Evolutionary conservation across 2,888 invertebrate species (phyloP).

Genomic region (Spilarctia lutea): DNA sequence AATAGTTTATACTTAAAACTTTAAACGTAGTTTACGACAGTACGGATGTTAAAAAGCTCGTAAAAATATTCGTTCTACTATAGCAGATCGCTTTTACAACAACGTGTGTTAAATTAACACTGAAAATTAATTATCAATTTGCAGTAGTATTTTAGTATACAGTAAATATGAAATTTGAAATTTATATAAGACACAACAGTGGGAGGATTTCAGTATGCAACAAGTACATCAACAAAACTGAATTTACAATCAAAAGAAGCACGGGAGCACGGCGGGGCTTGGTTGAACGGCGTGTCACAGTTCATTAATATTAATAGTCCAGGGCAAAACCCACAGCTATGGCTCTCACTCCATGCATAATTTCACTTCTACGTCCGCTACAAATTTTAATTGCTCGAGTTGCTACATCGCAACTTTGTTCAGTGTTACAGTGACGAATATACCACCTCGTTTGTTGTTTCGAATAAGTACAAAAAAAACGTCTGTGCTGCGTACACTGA

Average conservation of each 20-base stretch:
- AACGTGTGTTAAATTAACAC: slow-evolving; percentile 2
- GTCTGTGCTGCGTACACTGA: slow-evolving; percentile 34
- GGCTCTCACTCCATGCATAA: slow-evolving; percentile 81
- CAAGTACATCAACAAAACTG: slow-evolving; percentile 72
- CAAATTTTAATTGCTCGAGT: slow-evolving; percentile 81
- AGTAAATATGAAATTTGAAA: slow-evolving; percentile 30
- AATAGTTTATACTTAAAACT: not conserved
- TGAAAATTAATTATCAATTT: slow-evolving; percentile 31
- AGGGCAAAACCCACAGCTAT: slow-evolving; percentile 71
- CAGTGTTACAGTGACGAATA: slow-evolving; percentile 57
- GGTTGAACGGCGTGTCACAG: slow-evolving; percentile 76
- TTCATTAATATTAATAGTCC: slow-evolving; percentile 83
- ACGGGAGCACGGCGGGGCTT: slow-evolving; percentile 61
- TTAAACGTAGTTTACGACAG: not conserved
- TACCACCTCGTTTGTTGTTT: slow-evolving; percentile 52
- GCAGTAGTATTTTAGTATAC: too few relatives aligned
- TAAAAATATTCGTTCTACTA: not conserved
- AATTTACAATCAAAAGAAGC: slow-evolving; percentile 82
- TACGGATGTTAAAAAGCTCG: not conserved
- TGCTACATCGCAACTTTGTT: slow-evolving; percentile 68
- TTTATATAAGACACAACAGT: slow-evolving; percentile 44
- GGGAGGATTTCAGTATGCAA: slow-evolving; percentile 67
- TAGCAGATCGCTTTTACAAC: not conserved
- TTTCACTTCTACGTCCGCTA: slow-evolving; percentile 70
- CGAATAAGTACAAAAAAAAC: slow-evolving; percentile 54